Base-by-base conservation (phyloP, 2,888 invertebrate species). In the Apoderus coryli region DNA sequence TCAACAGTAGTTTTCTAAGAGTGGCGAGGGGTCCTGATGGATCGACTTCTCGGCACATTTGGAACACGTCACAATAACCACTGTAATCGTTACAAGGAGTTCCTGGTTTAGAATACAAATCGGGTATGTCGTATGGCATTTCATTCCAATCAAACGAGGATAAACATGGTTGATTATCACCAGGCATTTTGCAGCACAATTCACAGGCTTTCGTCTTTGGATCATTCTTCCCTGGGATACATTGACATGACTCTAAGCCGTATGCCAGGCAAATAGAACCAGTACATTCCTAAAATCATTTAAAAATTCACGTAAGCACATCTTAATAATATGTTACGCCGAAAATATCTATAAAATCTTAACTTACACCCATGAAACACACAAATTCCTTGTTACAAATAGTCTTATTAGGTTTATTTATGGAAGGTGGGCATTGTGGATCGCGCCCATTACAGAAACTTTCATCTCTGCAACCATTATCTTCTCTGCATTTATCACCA, bases 181-280 rank as follows among this genome's bases (percentile, higher is more conserved):
- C 86, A 0, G 85, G 82, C 41, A 76, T 57, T 52, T 86, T 82
- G 56, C 93, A 93, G 57, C 93, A 93, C 39, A 92, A 67, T 60
- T 90, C 88, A 57, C 92, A 93, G 2, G 88, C 80, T 45, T 89
- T 84, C 15, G 82, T 84, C 40, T 78, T 71, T 46, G 73, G 70
- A 53, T 89, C 88, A 44, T 70, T 73, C 27, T 73, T 71, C 16
- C 76, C 76, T 4, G 85, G 75, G 43, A 77, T 73, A 56, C 90
- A 90, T 57, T 90, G 90, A 53, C 96, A 96, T 19, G 93, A 93
- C 60, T 92, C 88, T 58, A 96, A 68, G 7, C 90, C 89, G 54
- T 93, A 93, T 3, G 88, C 88, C 44, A 92, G 67, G 63, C 96
- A 98, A 52, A 98, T 92, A n/a, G 93, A 93, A 2, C 92, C 93